Evolutionary conservation across 2,797 vertebrate genomes (phyloP).

Genomic region (Phrynocephalus forsythii): DNA sequence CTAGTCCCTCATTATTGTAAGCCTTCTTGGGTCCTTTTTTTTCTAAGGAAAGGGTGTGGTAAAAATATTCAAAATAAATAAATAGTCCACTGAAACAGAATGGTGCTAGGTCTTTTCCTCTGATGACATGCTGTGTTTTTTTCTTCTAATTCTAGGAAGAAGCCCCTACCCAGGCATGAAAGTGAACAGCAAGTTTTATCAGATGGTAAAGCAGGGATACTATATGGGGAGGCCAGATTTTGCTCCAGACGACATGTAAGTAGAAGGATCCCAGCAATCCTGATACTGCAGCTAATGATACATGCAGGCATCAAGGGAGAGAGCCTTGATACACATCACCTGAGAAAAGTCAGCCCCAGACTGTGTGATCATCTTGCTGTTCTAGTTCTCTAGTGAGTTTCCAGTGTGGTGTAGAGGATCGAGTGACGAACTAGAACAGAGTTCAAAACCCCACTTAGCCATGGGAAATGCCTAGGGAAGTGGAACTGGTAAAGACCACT

Average conservation of each 20-base stretch:
- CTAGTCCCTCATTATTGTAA: too few relatives aligned
- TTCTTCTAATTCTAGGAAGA: slow-evolving; percentile 80
- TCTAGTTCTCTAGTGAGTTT: neutral
- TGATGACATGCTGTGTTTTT: neutral
- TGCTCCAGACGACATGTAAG: slow-evolving; percentile 91
- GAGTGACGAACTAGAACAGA: neutral
- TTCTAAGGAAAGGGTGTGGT: too few relatives aligned
- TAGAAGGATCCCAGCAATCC: neutral
- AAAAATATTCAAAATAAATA: too few relatives aligned
- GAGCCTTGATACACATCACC: neutral
- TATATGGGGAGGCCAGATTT: slow-evolving; percentile 95
- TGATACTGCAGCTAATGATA: neutral
- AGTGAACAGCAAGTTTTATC: slow-evolving; percentile 96
- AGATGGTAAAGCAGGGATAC: slow-evolving; percentile 94
- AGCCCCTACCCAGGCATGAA: slow-evolving; percentile 93
- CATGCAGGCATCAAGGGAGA: fast-evolving
- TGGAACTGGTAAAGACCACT: too few relatives aligned
- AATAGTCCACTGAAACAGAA: neutral
- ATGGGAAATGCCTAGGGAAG: too few relatives aligned
- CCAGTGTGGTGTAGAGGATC: too few relatives aligned
- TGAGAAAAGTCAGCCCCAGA: neutral
- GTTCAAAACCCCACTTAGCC: neutral
- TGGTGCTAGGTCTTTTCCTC: neutral
- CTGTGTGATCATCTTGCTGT: neutral
- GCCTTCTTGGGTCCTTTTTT: too few relatives aligned